These are phyloP conservation scores for Mormyrus proboscirostris DNA, from an alignment of 2,797 vertebrate species.

Conservation along the genomic window DNA sequence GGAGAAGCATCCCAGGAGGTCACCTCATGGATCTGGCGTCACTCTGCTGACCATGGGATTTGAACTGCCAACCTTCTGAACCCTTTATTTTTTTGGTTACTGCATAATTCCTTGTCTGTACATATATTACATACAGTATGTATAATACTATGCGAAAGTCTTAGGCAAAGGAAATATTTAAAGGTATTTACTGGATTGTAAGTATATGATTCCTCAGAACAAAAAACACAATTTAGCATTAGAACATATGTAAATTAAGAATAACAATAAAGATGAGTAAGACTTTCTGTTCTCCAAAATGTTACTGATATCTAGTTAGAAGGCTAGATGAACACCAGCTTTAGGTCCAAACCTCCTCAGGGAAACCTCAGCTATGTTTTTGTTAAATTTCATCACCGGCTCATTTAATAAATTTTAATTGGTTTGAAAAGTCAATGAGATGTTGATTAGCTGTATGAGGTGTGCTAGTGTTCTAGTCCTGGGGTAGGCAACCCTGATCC, in stretches of 20 bases:
- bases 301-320: background rate
- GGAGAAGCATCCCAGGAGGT: background rate
- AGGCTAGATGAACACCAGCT: background rate
- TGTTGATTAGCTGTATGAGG: background rate
- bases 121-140: background rate
- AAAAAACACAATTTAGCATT: background rate
- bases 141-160: background rate
- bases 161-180: background rate
- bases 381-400: background rate
- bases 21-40: background rate
- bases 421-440: background rate
- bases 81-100: background rate
- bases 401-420: background rate
- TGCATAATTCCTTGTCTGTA: background rate
- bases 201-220: background rate
- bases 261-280: background rate
- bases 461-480: background rate
- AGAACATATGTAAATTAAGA: background rate
- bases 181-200: background rate
- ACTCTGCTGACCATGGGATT: background rate
- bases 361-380: background rate
- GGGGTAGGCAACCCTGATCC: background rate
- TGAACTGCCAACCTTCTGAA: background rate
- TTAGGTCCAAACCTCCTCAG: background rate
- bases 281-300: background rate